Evolutionary conservation across 2,888 invertebrate genomes (phyloP), one percentile per base, ranked within the genome.

Genomic region (Belgica antarctica): DNA sequence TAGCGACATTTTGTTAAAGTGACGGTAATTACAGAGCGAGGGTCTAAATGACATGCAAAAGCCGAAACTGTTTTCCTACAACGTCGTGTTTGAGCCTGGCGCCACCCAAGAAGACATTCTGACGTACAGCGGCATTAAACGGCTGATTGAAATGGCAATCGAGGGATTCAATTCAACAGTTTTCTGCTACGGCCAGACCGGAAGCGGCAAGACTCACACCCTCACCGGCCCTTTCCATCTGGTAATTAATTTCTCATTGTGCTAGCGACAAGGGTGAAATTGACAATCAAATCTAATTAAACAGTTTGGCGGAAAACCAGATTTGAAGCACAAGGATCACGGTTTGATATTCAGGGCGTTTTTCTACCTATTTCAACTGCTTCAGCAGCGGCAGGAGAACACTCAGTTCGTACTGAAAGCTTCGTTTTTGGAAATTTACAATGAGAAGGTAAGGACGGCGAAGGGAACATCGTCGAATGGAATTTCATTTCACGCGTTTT

Each of bases 151-250:
- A 78, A 95, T 96, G 94, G 92, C 94, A 0, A 87, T 96, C 36
- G 94, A 94, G 77, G 96, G 96, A 22, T 96, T 94, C 79, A 89
- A 92, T 28, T 94, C 94, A 76, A 96, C 96, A 0, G 92, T 90
- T 25, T 93, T 96, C 80, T 96, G 96, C 77, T 96, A 96, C 80
- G 96, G 96, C 1, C 96, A 96, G 82, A 96, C 96, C 0, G 96
- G 96, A 52, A 94, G 94, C 74, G 96, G 96, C 3, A 96, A 96
- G 82, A 96, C 96, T 0, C 95, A 96, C 78, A 96, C 96, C 0
- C 84, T 96, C 70, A 96, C 96, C 0, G 96, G 96, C 72, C 92
- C 92, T 10, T 93, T 94, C 0, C 89, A 89, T 74, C 80, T 93
- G 82, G 93, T 93, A 79, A 82, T 77, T 22, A 10, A 22, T 52